These are phyloP conservation scores for Apostichopus leukothele DNA, from an alignment of 53 echinoderm and acorn worm genomes.

Conservation along the genomic window DNA sequence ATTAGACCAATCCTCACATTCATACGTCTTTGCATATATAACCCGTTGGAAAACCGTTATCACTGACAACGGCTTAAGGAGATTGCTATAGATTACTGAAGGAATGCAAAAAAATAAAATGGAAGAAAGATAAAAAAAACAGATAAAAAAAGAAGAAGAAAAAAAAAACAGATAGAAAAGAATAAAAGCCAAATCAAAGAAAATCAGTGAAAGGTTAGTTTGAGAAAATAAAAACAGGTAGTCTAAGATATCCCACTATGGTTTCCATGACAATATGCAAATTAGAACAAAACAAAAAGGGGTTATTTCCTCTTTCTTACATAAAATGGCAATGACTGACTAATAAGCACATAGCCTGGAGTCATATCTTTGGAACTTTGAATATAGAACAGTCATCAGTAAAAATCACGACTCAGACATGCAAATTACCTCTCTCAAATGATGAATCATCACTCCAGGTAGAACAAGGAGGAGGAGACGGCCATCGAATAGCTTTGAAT, in stretches of 20 bases:
- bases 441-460: not conserved
- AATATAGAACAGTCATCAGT: not conserved
- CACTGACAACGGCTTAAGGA: not conserved
- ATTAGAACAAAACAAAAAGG: constrained; percentile 6
- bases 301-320: not conserved
- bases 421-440: not conserved
- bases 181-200: not conserved
- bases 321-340: constrained; percentile 20
- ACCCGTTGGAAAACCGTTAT: not conserved
- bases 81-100: not conserved
- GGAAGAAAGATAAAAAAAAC: not conserved
- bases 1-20: not conserved
- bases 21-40: not conserved
- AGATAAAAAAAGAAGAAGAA: not conserved
- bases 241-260: constrained; percentile 26
- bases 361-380: not conserved
- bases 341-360: not conserved
- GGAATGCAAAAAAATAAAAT: not conserved
- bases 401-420: not conserved
- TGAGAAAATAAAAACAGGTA: not conserved
- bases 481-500: no score
- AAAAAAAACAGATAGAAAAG: not conserved
- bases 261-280: constrained; percentile 47
- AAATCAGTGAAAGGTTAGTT: not conserved
- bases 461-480: not conserved